Evolutionary conservation across 2,797 vertebrate species (phyloP).

Genomic region (Tapirus indicus): DNA sequence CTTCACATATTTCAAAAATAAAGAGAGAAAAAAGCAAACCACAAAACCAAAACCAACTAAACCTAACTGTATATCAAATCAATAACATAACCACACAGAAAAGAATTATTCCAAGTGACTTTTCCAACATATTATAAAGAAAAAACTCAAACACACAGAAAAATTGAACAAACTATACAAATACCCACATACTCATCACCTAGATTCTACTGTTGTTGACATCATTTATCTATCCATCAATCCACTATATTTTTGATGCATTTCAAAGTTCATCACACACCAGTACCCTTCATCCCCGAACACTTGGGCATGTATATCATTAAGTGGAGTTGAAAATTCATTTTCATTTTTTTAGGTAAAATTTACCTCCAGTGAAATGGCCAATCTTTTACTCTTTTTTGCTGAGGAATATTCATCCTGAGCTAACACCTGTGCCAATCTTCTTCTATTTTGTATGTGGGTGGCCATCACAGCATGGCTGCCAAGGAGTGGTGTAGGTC

Average conservation of each 20-base stretch:
- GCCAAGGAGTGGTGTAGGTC: no score
- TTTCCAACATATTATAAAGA: not conserved
- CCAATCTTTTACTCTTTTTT: no score
- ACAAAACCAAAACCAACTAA: conserved; percentile 4
- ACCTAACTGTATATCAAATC: conserved; percentile 16
- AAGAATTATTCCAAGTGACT: conserved; percentile 29
- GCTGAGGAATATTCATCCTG: no score
- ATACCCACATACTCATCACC: not conserved
- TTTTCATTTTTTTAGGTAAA: not conserved
- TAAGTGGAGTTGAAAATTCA: conserved; percentile 44
- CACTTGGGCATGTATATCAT: not conserved
- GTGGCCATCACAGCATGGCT: no score
- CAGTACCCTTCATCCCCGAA: conserved; percentile 24
- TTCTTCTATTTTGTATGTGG: no score
- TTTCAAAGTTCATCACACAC: not conserved
- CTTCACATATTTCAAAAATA: not conserved
- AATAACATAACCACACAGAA: not conserved
- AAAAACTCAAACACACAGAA: conserved; percentile 49
- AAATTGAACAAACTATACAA: not conserved
- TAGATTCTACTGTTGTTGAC: not conserved
- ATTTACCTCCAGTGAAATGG: not conserved
- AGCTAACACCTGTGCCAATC: no score
- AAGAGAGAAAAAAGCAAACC: not conserved
- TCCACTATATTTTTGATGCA: not conserved
- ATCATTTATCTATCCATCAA: not conserved